These are phyloP conservation scores for Cryptops parisi DNA, from an alignment of 2,888 invertebrate genomes.

Conservation along the genomic window DNA sequence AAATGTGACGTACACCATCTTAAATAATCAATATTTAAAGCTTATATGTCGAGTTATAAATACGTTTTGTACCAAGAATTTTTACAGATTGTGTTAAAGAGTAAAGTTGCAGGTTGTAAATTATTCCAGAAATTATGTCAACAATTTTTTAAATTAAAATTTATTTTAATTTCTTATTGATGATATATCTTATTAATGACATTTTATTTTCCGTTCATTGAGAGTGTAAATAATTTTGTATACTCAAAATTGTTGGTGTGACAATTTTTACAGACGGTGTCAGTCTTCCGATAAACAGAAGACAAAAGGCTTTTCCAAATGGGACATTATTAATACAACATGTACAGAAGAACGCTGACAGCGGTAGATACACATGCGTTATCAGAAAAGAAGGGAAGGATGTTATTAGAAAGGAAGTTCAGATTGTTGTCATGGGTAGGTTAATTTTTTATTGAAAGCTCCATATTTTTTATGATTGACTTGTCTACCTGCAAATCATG, in stretches of 20 bases:
- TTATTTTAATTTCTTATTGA: not conserved
- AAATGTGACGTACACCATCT: too few species aligned
- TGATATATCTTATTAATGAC: not conserved
- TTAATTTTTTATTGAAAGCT: too few species aligned
- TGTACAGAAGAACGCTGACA: slow-evolving; percentile 10
- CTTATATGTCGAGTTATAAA: too few species aligned
- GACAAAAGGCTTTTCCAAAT: slow-evolving; percentile 14
- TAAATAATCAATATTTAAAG: too few species aligned
- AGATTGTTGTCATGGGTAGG: slow-evolving; percentile 14
- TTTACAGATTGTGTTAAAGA: too few species aligned
- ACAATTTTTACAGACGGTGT: slow-evolving; percentile 48
- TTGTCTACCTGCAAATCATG: too few species aligned
- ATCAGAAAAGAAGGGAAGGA: slow-evolving; percentile 64
- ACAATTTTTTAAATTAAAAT: not conserved
- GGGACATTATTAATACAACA: slow-evolving; percentile 15
- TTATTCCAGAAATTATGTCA: not conserved
- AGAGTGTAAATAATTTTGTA: not conserved
- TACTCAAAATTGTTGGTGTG: too few species aligned
- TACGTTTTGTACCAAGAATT: too few species aligned
- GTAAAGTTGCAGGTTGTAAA: too few species aligned
- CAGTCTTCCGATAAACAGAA: slow-evolving; percentile 37
- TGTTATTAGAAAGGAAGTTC: slow-evolving; percentile 20
- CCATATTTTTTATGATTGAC: too few species aligned
- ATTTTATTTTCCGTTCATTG: not conserved
- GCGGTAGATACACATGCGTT: slow-evolving; percentile 16